Base-by-base conservation (phyloP, 2,113 vertebrate species). In the Hymenochirus boettgeri region DNA sequence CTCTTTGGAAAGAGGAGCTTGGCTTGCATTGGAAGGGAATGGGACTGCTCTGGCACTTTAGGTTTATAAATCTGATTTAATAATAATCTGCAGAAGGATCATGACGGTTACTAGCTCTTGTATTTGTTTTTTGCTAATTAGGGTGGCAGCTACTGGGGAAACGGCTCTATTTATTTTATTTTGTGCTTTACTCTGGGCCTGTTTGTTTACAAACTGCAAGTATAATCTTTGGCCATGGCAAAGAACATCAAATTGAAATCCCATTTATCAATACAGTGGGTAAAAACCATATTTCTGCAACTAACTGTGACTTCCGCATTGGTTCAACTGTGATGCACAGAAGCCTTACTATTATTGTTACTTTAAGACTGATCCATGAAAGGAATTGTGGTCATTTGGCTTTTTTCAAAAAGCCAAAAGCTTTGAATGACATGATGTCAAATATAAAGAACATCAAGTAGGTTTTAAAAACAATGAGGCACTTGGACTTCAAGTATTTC, bases 141-240 rank as follows among this genome's bases (percentile, higher is more conserved):
- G 39, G 62, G 62, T 65, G 62, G 35, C 33, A 31, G 25, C 7
- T 46, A 22, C 15, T 19, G 15, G 51, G 54, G 21, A 50, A 33
- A 24, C 15, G 11, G 4, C 13, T 62, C 25, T 42, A 18, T 2
- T n/a, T 42, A n/a, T 42, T 42, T 39, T 39, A 11, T 7, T 22
- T 27, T 64, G 25, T 45, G 37, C 18, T 17, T 63, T 55, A 8
- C 22, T 35, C 27, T 65, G 53, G 52, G 17, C 45, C 15, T 26
- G 33, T 35, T 17, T 35, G 45, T 57, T 57, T 57, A 65, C 53
- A 48, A 57, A 57, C 6, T 7, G 13, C 6, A 31, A 58, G 3
- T 45, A 69, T 63, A 9, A 1, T 52, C 65, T 47, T 72, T 65
- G 23, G 13, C 7, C n/a, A 13, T 42, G 39, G 3, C 13, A 18